Conservation (phyloP, 2,888 invertebrate species). For the Cheilosia vernalis region DNA sequence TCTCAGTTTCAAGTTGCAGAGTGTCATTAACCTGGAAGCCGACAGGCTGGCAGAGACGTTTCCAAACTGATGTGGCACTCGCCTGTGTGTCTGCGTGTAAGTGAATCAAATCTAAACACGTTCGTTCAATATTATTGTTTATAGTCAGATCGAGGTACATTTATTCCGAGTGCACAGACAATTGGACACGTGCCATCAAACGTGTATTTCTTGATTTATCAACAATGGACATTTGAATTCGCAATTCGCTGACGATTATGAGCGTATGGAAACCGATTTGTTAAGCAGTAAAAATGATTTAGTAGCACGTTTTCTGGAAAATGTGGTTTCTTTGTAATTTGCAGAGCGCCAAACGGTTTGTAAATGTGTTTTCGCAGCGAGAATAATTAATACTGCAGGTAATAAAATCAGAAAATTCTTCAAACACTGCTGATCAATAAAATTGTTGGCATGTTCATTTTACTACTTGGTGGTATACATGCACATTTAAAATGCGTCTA, state of each 20-base stretch:
- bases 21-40: background rate
- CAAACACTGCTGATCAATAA: too few relatives aligned
- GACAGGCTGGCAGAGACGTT: background rate
- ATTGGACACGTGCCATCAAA: background rate
- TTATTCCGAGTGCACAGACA: background rate
- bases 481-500: too few relatives aligned
- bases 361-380: background rate
- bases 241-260: background rate
- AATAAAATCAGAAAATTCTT: background rate
- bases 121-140: background rate
- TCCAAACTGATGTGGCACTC: background rate
- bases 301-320: background rate
- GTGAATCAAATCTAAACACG: background rate
- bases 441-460: too few relatives aligned
- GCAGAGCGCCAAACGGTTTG: background rate
- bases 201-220: background rate
- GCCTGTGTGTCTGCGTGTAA: background rate
- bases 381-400: background rate
- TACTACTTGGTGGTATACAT: too few relatives aligned
- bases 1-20: background rate
- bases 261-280: background rate
- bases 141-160: background rate
- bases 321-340: background rate
- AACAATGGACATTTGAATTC: background rate
- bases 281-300: background rate